These are phyloP conservation scores for Lipotes vexillifer DNA, from an alignment of 2,113 vertebrate genomes.

Conservation along the genomic window DNA sequence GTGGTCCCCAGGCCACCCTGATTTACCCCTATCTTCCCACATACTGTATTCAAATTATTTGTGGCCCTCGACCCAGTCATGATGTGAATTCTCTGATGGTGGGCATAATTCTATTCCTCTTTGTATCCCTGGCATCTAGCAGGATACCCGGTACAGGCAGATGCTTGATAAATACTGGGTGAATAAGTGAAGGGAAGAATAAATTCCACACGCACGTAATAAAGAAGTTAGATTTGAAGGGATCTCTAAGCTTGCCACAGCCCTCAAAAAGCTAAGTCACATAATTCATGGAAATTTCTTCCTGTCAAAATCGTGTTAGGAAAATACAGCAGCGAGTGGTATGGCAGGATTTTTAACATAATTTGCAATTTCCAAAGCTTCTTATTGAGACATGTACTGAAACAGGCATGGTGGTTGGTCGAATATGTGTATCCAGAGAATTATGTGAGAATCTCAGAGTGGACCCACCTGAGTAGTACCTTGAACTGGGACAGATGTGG, in stretches of 20 bases:
- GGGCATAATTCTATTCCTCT: background rate
- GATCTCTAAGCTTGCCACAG: background rate
- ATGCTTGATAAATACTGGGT: background rate
- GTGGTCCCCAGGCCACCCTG: background rate
- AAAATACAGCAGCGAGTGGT: background rate
- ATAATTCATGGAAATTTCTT: background rate
- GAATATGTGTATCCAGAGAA: background rate
- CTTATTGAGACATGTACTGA: background rate
- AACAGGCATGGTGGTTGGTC: background rate
- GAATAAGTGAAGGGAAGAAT: background rate
- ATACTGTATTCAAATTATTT: background rate
- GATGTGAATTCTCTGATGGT: background rate
- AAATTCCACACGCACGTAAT: background rate
- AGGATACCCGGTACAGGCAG: rapidly evolving
- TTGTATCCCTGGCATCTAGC: no score
- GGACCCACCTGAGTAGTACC: background rate
- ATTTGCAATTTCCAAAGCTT: background rate
- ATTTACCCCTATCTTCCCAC: rapidly evolving
- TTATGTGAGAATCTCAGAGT: background rate
- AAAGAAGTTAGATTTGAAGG: background rate
- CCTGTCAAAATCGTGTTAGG: background rate
- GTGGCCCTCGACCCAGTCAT: rapidly evolving
- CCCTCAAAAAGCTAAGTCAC: background rate
- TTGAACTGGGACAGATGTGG: background rate
- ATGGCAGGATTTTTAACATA: rapidly evolving